Percentiles rank a stretch among this genome's conserved stretches.
Conservation (phyloP, 2,113 vertebrate genomes). For the Tachysurus fulvidraco region DNA sequence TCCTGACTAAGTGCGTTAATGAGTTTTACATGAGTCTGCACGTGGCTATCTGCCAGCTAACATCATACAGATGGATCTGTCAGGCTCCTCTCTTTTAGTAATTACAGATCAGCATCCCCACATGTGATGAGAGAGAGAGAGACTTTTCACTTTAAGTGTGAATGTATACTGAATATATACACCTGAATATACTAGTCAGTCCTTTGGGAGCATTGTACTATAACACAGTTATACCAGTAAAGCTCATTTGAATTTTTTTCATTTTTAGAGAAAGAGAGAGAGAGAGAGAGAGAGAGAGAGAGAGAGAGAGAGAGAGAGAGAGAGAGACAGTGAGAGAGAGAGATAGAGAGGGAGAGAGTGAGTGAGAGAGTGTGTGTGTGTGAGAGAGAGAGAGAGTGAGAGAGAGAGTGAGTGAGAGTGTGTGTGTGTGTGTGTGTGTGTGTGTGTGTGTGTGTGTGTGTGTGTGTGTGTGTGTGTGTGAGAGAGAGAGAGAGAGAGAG, state of each 20-base stretch:
- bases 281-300: background rate
- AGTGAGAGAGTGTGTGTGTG: too few species aligned
- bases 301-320: constrained; percentile 49
- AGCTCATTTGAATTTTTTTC: too few species aligned
- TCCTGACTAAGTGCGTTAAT: constrained; percentile 10
- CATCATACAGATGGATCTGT: background rate
- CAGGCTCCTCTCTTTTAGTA: background rate
- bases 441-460: too few species aligned
- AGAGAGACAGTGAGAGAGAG: constrained; percentile 3
- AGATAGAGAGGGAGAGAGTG: background rate
- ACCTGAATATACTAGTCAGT: too few species aligned
- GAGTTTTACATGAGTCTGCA: background rate
- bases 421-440: too few species aligned
- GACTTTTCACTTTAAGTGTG: too few species aligned
- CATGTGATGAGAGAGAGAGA: background rate
- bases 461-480: too few species aligned
- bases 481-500: constrained; percentile 19
- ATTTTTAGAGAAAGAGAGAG: too few species aligned
- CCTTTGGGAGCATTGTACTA: too few species aligned
- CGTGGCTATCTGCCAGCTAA: background rate
- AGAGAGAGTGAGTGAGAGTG: background rate
- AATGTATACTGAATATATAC: too few species aligned
- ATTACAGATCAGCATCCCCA: background rate
- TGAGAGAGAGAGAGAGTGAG: constrained; percentile 6
- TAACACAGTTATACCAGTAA: too few species aligned